Conservation (phyloP, 2,113 vertebrate genomes). For the Crocuta crocuta region DNA sequence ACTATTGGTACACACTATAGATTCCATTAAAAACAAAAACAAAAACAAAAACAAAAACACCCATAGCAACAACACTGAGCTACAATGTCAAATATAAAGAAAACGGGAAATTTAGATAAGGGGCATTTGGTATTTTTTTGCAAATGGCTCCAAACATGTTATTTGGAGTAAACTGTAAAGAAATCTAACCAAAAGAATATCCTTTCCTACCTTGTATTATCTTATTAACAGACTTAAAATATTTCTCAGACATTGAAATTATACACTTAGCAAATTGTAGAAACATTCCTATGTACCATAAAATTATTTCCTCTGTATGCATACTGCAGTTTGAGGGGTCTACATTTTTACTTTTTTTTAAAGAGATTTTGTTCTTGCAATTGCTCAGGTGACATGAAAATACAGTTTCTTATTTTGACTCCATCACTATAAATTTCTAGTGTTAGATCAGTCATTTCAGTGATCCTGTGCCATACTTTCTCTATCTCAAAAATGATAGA, state of each 20-base stretch:
- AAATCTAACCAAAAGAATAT: not conserved
- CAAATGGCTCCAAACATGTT: not conserved
- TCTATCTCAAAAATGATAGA: not conserved
- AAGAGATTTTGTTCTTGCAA: not conserved
- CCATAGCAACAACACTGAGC: not conserved
- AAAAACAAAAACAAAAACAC: not conserved
- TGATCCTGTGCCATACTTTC: not conserved
- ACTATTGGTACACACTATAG: slow-evolving; percentile 18
- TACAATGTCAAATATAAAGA: slow-evolving; percentile 1
- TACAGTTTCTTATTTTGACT: not conserved
- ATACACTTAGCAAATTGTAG: not conserved
- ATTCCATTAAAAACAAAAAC: slow-evolving; percentile 45
- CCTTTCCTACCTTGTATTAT: not conserved
- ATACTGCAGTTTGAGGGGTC: not conserved
- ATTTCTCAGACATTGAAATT: not conserved
- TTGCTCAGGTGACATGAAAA: not conserved
- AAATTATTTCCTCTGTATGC: not conserved
- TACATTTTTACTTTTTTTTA: not conserved
- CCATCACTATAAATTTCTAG: not conserved
- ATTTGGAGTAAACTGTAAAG: not conserved
- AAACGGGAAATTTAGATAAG: slow-evolving; percentile 47
- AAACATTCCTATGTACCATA: not conserved
- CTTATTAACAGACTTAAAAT: not conserved
- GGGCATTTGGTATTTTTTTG: not conserved
- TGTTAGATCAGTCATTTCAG: not conserved